Conservation (phyloP, 2,797 vertebrate species). For the Todus mexicanus region DNA sequence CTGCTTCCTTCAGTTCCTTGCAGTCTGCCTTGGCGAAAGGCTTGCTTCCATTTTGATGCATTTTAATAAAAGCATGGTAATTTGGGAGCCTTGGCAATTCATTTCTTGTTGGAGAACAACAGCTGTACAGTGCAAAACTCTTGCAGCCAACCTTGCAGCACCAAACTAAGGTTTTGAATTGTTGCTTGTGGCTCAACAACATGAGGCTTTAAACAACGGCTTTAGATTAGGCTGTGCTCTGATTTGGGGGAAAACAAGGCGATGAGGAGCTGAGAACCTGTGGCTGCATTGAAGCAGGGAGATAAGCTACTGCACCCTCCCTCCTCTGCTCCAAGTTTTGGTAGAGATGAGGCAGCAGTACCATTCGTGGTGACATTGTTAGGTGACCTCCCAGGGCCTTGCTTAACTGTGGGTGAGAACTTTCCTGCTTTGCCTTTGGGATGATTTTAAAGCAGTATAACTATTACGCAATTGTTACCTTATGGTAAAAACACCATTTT, state of each 20-base stretch:
- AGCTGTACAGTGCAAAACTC: not conserved
- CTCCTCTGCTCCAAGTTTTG: not conserved
- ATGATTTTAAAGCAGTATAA: not conserved
- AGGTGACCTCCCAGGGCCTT: not conserved
- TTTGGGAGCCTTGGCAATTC: not conserved
- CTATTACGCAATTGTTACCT: not conserved
- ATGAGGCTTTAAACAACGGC: not conserved
- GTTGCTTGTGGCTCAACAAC: not conserved
- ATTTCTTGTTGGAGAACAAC: not conserved
- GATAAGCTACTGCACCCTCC: not conserved
- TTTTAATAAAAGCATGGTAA: not conserved
- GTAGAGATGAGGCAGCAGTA: not conserved
- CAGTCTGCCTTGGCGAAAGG: not conserved
- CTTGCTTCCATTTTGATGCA: not conserved
- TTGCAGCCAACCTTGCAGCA: not conserved
- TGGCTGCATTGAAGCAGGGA: not conserved
- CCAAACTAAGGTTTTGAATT: not conserved
- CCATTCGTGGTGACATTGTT: accelerated
- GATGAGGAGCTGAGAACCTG: not conserved
- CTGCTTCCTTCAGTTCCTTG: not conserved
- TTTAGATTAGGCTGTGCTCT: not conserved
- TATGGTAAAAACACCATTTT: not conserved
- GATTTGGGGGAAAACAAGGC: not conserved
- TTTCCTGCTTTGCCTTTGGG: not conserved
- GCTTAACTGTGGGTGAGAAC: not conserved